Base-by-base conservation (phyloP, 37 sponge, comb jelly and placozoan species). In the Lycopodina hypogea region DNA sequence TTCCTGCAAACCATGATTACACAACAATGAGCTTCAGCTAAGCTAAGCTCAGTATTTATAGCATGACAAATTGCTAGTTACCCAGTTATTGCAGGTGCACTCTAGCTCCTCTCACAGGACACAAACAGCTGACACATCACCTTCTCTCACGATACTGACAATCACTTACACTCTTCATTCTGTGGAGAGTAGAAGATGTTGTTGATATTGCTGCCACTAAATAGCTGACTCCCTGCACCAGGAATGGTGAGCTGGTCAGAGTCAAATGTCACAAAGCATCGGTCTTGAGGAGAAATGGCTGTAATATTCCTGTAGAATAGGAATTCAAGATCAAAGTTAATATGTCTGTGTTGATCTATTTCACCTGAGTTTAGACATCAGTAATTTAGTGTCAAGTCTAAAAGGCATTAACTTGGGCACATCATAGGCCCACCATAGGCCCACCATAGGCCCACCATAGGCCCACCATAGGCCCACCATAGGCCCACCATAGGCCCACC, bases 211-310 rank as follows among this genome's bases (percentile, higher is more conserved):
- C 30, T 65, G 7, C 1, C 48, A 2, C 32, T 3, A 35, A 11
- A 3, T 30, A 32, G 68, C 37, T 26, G 55, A 33, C 1, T 23
- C 71, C 7, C 1, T 24, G 39, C n/a, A n/a, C 21, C n/a, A 9
- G 69, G 71, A 0, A 70, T 28, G 40, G 59, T 83, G 24, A 58
- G 77, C 19, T 32, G 72, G 72, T 85, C 85, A 52, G 85, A 72
- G 59, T 70, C 72, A 62, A 85, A 85, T 4, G 85, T 85, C 61
- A 85, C 72, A 85, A 85, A 85, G 58, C 78, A 78, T 61, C 74
- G 52, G 56, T 85, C 79, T 32, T 60, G 45, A 56, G 71, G 35
- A 28, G 24, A 29, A 40, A 77, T 68, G 19, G 51, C 38, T 1
- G 23, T 18, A 77, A 14, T 11, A 21, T 14, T 2, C 45, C 71